Evolutionary conservation across 2,797 vertebrate species (phyloP).

Genomic region (Sarcoramphus papa): DNA sequence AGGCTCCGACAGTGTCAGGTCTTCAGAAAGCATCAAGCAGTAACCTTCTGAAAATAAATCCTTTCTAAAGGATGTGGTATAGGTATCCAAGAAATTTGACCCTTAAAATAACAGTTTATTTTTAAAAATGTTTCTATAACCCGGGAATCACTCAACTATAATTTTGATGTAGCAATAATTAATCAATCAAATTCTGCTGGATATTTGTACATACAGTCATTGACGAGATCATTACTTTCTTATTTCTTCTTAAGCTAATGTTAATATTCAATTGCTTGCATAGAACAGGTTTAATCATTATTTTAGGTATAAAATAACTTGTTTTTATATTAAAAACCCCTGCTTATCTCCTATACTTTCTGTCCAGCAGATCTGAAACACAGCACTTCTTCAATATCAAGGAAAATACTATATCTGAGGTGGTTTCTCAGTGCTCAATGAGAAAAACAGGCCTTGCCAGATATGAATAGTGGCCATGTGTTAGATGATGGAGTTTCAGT

Average conservation of each 20-base stretch:
- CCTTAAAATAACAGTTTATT: neutral
- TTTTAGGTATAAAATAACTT: neutral
- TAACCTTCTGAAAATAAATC: neutral
- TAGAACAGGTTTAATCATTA: neutral
- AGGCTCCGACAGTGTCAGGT: neutral
- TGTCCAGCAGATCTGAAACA: neutral
- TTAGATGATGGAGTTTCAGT: neutral
- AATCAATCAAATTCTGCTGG: neutral
- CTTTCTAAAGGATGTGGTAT: neutral
- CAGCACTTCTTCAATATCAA: neutral
- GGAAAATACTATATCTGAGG: neutral
- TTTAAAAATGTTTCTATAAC: neutral
- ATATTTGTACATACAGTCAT: neutral
- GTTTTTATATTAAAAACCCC: neutral
- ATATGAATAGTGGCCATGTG: neutral
- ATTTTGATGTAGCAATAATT: neutral
- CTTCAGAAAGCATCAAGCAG: neutral
- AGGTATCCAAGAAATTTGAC: neutral
- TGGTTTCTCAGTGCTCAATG: neutral
- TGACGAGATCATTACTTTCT: neutral
- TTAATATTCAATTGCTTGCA: neutral
- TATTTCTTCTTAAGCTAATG: neutral
- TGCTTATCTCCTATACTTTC: neutral
- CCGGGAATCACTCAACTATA: neutral
- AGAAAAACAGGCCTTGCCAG: conserved; percentile 2